Evolutionary conservation across 2,113 vertebrate species (phyloP).

Genomic region (Electrona antarctica): DNA sequence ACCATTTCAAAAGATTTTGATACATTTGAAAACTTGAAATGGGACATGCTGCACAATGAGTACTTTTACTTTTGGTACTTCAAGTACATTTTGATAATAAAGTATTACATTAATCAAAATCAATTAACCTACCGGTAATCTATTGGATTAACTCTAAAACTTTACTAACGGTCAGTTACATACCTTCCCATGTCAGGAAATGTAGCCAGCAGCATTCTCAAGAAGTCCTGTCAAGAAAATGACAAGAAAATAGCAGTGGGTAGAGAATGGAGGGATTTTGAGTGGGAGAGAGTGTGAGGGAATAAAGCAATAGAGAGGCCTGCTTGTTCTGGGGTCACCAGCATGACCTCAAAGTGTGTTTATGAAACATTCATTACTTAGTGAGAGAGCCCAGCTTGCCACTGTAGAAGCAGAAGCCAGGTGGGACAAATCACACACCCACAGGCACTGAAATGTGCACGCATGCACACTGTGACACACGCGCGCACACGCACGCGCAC

Average conservation of each 20-base stretch:
- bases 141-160: constrained; percentile 2
- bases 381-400: constrained; percentile 45
- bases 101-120: no score
- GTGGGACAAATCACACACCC: constrained; percentile 55
- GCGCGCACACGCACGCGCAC: background rate
- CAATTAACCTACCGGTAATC: no score
- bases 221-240: constrained; percentile 88
- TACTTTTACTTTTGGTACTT: no score
- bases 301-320: constrained; percentile 38
- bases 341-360: constrained; percentile 65
- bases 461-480: background rate
- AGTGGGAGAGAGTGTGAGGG: constrained; percentile 33
- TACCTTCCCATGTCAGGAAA: constrained; percentile 86
- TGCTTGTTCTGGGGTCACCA: constrained; percentile 53
- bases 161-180: constrained; percentile 75
- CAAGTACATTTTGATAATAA: no score
- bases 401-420: constrained; percentile 62
- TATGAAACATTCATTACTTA: constrained; percentile 70
- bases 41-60: no score
- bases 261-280: constrained; percentile 33
- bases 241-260: constrained; percentile 12
- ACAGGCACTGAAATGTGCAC: background rate
- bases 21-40: no score
- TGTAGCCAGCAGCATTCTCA: constrained; percentile 87
- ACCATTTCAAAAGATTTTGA: no score